Base-by-base conservation (phyloP, 1,140 invertebrate genomes). In the Stenopsyche tienmushanensis region DNA sequence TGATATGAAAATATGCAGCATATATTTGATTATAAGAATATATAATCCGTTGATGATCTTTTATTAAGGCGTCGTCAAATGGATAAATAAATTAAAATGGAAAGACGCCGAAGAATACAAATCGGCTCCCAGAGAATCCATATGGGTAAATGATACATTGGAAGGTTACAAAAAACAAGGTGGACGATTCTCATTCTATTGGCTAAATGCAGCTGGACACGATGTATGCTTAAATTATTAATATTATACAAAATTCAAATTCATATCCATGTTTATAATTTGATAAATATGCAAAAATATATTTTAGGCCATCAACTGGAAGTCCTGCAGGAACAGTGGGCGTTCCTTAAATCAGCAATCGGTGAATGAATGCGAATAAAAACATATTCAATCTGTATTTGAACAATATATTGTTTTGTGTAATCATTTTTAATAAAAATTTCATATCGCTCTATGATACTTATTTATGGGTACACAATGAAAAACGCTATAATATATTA, bases 21-120 rank as follows among this genome's bases (percentile, higher is more conserved):
- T n/a, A n/a, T 47, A 47, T n/a, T n/a, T 39, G 7, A 9, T 47
- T 9, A 7, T 47, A 47, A 21, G 7, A n/a, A 52, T n/a, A n/a
- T 34, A 34, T 47, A 8, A 18, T 20, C 7, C 17, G 17, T 57
- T 47, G 18, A n/a, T n/a, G n/a, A n/a, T n/a, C n/a, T n/a, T n/a
- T 52, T 21, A 5, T 57, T 8, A 9, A 58, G 55, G 55, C 17
- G 3, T 21, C 2, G 3, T 44, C 34, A 58, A 58, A 42, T 94
- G 90, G 91, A 85, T 92, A 3, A 83, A 90, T 41, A 80, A 82
- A 13, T 78, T 92, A 65, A 77, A 85, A 18, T 94, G 86, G 86
- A 74, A 72, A 15, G 81, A 81, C 44, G 80, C 83, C 8, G 70
- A 77, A 8, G 71, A 73, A 0, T 93, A 86, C 78, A 72, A 75